Base-by-base conservation (phyloP, 2,888 invertebrate species). In the Hydrotaea cyrtoneurina region DNA sequence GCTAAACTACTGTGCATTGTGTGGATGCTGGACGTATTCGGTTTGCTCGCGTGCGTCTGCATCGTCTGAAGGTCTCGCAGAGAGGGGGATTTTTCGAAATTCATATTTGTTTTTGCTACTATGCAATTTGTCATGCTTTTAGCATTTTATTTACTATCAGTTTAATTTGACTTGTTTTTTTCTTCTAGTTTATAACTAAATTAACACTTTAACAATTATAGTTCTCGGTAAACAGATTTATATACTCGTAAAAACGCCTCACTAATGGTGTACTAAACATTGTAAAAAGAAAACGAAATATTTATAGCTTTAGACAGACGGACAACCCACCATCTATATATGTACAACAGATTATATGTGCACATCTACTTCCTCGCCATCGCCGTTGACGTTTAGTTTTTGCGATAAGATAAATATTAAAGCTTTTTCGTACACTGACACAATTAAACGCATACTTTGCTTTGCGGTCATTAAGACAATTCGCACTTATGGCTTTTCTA, bases 221-320 rank as follows among this genome's bases (percentile, higher is more conserved):
- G n/a, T 50, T 50, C 50, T 50, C 50, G 1, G n/a, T 50, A 50
- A 50, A 50, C 1, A 43, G 8, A 19, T 53, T 53, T 15, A 46
- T 46, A 46, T 53, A 53, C 17, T 17, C 4, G 19, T 53, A 53
- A 17, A 55, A 21, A 11, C 7, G 11, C 21, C 23, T 21, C 21
- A 55, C 11, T 19, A 21, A 55, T 11, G 21, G 23, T 59, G 1
- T 26, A 50, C n/a, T 50, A n/a, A 50, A 50, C 50, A 19, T 59
- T 26, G 26, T 59, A 59, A 26, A 26, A 23, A 57, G n/a, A n/a
- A n/a, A n/a, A n/a, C n/a, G n/a, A 11, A 26, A 50, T 59, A 59
- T 59, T 59, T 59, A 59, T 59, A 26, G 59, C 26, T 5, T 23
- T 59, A 59, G 59, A 59, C 26, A n/a, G n/a, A n/a, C n/a, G n/a